These are phyloP conservation scores for Pollimyrus isidori DNA, from an alignment of 2,113 vertebrate genomes.

Conservation along the genomic window DNA sequence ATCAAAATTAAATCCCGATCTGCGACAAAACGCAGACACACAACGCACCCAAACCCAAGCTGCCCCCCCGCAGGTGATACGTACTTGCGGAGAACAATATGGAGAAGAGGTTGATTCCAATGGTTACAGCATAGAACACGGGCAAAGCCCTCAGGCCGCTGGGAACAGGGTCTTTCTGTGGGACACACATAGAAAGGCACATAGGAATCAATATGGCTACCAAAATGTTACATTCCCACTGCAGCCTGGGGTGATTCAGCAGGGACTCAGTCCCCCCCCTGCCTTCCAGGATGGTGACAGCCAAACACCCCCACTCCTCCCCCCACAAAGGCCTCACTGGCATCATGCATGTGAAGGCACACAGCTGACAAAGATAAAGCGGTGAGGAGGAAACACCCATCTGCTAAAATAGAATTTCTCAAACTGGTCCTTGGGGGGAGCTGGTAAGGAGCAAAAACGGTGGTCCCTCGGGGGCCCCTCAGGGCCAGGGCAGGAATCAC, in stretches of 20 bases:
- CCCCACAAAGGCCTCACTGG: not conserved
- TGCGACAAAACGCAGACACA: conserved; percentile 12
- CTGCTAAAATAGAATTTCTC: not conserved
- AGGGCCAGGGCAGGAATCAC: not conserved
- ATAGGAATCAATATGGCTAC: conserved; percentile 14
- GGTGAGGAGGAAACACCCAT: not conserved
- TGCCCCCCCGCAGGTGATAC: conserved; percentile 47
- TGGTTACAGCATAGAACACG: conserved; percentile 84
- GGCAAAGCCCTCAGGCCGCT: conserved; percentile 87
- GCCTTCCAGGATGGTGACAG: not conserved
- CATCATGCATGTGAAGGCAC: not conserved
- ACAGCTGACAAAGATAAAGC: not conserved
- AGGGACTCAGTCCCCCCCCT: not conserved
- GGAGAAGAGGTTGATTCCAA: conserved; percentile 93
- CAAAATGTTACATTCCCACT: not conserved
- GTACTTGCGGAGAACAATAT: conserved; percentile 88
- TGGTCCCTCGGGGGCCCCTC: not conserved
- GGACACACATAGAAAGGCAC: not conserved
- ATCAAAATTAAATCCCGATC: not conserved
- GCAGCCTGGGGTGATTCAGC: not conserved
- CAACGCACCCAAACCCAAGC: not conserved
- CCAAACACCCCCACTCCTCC: not conserved
- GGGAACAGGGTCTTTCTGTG: conserved; percentile 82
- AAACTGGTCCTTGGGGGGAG: not conserved
- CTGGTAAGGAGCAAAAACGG: not conserved